Base-by-base conservation (phyloP, 2,113 vertebrate genomes). In the Gasterosteus nipponicus region DNA sequence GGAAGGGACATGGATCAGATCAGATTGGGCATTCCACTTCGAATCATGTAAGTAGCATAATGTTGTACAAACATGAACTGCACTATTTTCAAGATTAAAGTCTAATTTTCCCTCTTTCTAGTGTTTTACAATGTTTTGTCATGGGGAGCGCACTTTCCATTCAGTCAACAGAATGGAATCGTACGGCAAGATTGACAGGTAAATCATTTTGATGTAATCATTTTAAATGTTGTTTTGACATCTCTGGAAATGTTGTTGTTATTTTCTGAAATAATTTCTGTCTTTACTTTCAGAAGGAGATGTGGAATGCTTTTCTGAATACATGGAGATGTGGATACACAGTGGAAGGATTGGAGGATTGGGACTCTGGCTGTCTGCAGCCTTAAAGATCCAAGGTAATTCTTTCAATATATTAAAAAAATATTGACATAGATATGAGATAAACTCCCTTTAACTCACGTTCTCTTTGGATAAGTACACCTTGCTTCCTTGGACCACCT, bases 271-370 rank as follows among this genome's bases (percentile, higher is more conserved):
- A 6, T 4, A 38, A 4, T 38, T 38, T 38, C 35, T 7, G 35
- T 38, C 35, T 77, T 5, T 14, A 11, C 15, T 83, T 81, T 66
- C 54, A 93, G 93, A 92, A 15, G 86, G 89, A 47, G 89, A 93
- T 35, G 85, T 93, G 29, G 59, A 89, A 29, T 93, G 92, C 84
- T 93, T 91, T 66, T 90, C 92, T 57, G 92, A 94, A 57, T 93
- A 92, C 64, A 93, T 94, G 92, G 93, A 94, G 46, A 82, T 93
- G 10, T 90, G 90, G 92, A 78, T 93, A 38, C 92, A 92, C 56
- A 70, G 73, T 62, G 81, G 68, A 29, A 87, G 75, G 71, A 87
- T 83, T 4, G 90, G 93, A 46, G 91, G 85, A 4, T 22, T 94
- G 44, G 57, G 75, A 41, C 75, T 87, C 10, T 93, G 92, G 92